Conservation (phyloP, 1,140 invertebrate genomes). For the Himalopsyche phryganea region DNA sequence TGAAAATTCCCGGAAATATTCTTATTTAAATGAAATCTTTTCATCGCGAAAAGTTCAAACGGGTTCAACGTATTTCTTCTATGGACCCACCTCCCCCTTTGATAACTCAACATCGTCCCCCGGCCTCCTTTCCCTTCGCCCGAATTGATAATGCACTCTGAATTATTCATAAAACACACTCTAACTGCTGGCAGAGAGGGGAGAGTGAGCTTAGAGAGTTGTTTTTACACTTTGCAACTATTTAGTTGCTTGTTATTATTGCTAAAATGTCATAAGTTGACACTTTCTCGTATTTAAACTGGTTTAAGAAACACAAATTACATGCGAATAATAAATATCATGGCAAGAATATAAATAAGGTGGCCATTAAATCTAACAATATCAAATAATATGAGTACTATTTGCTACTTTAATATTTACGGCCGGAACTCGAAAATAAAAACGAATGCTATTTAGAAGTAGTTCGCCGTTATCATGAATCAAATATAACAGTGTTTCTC, state of each 20-base stretch:
- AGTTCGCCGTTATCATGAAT: too few relatives aligned
- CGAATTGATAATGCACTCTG: constrained; percentile 35
- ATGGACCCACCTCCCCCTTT: constrained; percentile 8
- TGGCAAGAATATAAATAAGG: too few relatives aligned
- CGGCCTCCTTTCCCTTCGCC: constrained; percentile 4
- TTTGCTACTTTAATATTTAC: too few relatives aligned
- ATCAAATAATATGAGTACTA: too few relatives aligned
- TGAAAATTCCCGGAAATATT: constrained; percentile 31
- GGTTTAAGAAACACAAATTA: too few relatives aligned
- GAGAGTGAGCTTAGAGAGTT: constrained; percentile 21
- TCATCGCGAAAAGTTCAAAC: constrained; percentile 35
- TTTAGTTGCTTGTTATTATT: background rate
- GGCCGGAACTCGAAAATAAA: too few relatives aligned
- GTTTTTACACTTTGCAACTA: constrained; percentile 30
- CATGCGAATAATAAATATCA: too few relatives aligned
- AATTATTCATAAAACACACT: constrained; percentile 35
- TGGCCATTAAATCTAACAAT: too few relatives aligned
- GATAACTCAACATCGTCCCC: background rate
- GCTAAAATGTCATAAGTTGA: too few relatives aligned
- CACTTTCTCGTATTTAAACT: too few relatives aligned
- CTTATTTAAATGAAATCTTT: constrained; percentile 35
- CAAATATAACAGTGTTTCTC: too few relatives aligned
- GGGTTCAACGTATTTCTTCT: constrained; percentile 33
- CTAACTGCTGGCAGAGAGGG: constrained; percentile 14
- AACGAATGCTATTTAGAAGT: too few relatives aligned